These are phyloP conservation scores for Cochlearius cochlearius DNA, from an alignment of 2,113 vertebrate genomes.

Conservation along the genomic window DNA sequence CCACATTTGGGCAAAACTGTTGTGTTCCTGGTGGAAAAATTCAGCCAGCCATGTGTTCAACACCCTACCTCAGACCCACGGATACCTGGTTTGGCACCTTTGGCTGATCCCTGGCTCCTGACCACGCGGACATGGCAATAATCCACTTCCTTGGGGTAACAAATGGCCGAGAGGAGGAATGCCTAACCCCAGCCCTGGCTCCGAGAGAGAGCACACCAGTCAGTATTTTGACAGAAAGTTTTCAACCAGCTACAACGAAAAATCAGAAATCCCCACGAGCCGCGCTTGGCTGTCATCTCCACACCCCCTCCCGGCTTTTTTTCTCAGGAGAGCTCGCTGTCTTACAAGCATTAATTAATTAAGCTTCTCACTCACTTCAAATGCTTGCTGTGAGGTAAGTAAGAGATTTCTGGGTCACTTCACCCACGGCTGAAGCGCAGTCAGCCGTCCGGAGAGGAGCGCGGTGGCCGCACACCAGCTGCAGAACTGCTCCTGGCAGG, in stretches of 20 bases:
- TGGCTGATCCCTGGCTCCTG: neutral
- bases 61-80: neutral
- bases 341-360: neutral
- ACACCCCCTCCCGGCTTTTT: neutral
- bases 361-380: neutral
- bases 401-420: neutral
- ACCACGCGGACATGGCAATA: accelerated
- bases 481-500: neutral
- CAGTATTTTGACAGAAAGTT: neutral
- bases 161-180: neutral
- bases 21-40: neutral
- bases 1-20: neutral
- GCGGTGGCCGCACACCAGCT: accelerated
- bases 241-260: neutral
- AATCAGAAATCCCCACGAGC: neutral
- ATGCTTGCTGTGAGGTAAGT: neutral
- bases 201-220: neutral
- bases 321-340: neutral
- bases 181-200: neutral
- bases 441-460: neutral
- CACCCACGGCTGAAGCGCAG: accelerated
- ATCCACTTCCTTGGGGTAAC: neutral
- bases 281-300: neutral
- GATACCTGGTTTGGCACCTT: neutral
- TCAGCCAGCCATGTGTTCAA: neutral